A percentile compares a stretch with the other conserved stretches of the same genome.
Evolutionary conservation across 2,113 vertebrate genomes (phyloP).

Genomic region (Sphaerodactylus townsendi): DNA sequence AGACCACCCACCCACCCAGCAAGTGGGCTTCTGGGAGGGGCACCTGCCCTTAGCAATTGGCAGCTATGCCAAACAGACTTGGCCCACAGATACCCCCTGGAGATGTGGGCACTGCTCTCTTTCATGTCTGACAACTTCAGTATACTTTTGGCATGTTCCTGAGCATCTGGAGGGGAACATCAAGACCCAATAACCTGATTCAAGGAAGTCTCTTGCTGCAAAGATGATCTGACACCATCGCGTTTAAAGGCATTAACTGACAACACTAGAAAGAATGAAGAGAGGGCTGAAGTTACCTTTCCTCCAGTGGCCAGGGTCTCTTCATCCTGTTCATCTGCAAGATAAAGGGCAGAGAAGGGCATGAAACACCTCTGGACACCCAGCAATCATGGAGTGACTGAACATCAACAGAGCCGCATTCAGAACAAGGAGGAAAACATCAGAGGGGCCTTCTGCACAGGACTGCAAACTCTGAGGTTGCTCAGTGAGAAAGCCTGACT

Average conservation of each 20-base stretch:
- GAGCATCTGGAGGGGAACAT: neutral
- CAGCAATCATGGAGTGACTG: neutral
- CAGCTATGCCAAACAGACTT: neutral
- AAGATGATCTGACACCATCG: neutral
- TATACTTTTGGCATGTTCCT: neutral
- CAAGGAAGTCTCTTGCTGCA: neutral
- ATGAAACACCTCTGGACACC: neutral
- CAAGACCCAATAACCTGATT: neutral
- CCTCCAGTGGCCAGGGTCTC: conserved; percentile 87
- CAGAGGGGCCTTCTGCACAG: neutral
- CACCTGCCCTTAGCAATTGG: neutral
- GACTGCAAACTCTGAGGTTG: neutral
- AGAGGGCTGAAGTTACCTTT: conserved; percentile 79
- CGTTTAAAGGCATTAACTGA: neutral
- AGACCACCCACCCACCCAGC: too few relatives aligned
- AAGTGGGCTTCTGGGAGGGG: neutral
- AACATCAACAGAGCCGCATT: neutral
- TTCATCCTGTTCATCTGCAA: conserved; percentile 95
- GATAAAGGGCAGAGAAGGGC: conserved; percentile 9
- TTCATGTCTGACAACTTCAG: neutral
- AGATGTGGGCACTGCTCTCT: neutral
- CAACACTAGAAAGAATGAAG: neutral
- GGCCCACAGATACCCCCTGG: too few relatives aligned
- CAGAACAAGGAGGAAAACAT: neutral
- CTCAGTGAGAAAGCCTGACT: too few relatives aligned